Percentiles rank a stretch among this genome's conserved stretches.
Conservation (phyloP, 2,888 invertebrate species). For the Sericinus montela region DNA sequence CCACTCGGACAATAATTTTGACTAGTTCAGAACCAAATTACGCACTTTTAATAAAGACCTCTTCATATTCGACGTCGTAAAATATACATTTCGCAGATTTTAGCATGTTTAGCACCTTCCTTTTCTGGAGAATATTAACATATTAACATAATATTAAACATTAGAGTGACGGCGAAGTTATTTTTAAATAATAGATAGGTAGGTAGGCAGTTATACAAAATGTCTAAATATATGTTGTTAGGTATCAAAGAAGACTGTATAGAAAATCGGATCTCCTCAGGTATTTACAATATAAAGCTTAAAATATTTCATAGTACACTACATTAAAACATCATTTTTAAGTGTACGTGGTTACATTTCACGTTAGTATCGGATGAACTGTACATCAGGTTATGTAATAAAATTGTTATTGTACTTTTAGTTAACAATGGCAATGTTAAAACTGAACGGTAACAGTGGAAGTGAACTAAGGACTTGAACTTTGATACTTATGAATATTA, state of each 20-base stretch:
- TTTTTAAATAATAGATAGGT: slow-evolving; percentile 18
- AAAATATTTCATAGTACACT: slow-evolving; percentile 52
- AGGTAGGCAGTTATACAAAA: slow-evolving; percentile 59
- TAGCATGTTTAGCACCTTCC: slow-evolving; percentile 61
- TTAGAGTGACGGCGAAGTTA: slow-evolving; percentile 35
- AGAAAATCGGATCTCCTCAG: slow-evolving; percentile 63
- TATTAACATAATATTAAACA: slow-evolving; percentile 27
- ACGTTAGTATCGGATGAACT: slow-evolving; percentile 22
- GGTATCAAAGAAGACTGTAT: slow-evolving; percentile 65
- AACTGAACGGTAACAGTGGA: slow-evolving; percentile 1
- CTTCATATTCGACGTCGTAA: slow-evolving; percentile 24
- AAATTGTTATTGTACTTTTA: slow-evolving; percentile 14
- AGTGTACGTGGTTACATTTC: slow-evolving; percentile 23
- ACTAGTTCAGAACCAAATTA: slow-evolving; percentile 57
- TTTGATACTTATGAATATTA: slow-evolving; percentile 11
- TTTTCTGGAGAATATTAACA: slow-evolving; percentile 32
- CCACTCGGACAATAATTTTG: slow-evolving; percentile 64
- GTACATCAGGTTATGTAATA: not conserved
- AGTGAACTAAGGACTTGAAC: slow-evolving; percentile 5
- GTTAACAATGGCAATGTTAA: slow-evolving; percentile 12
- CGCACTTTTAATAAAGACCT: slow-evolving; percentile 23
- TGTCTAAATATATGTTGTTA: slow-evolving; percentile 55
- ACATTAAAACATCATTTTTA: slow-evolving; percentile 34
- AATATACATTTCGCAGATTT: slow-evolving; percentile 26
- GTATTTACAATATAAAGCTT: slow-evolving; percentile 72